phyloP scores from a whole-genome alignment of 2,797 vertebrate species.

The Syngnathus acus region DNA sequence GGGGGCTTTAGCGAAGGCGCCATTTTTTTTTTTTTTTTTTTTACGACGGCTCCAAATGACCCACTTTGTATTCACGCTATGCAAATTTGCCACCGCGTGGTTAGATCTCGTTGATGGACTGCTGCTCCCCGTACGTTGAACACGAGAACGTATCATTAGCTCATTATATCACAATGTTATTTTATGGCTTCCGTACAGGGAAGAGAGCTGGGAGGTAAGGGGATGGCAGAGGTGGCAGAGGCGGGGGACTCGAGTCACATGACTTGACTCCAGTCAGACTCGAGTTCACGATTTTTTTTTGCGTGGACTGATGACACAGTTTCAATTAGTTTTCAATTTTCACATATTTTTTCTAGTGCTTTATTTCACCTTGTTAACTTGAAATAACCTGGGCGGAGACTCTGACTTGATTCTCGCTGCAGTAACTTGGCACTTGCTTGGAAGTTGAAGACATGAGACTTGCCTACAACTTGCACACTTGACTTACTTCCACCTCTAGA shows the following conservation, averaged over 20 bases:
- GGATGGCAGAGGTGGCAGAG: not conserved
- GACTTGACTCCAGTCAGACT: slow-evolving; percentile 1
- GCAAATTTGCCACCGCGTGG: slow-evolving; percentile 58
- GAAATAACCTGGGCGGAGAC: not conserved
- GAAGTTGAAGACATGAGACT: not conserved
- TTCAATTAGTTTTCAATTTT: not conserved
- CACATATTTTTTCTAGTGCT: no score
- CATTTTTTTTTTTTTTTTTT: slow-evolving; percentile 15
- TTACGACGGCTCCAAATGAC: slow-evolving; percentile 67
- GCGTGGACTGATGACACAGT: not conserved
- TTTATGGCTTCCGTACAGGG: slow-evolving; percentile 20
- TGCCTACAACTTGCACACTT: not conserved
- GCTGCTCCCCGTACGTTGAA: slow-evolving; percentile 50
- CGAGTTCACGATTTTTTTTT: not conserved
- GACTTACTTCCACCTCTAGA: not conserved
- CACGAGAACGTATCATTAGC: slow-evolving; percentile 51
- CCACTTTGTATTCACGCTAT: slow-evolving; percentile 70
- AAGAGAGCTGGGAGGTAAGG: not conserved
- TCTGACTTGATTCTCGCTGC: not conserved
- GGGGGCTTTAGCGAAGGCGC: slow-evolving; percentile 58
- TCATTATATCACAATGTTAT: slow-evolving; percentile 49
- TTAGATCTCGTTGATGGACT: slow-evolving; percentile 56
- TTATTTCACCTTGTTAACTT: not conserved
- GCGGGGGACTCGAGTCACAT: not conserved
- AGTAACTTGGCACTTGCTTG: not conserved